Base-by-base conservation (phyloP, 2,113 vertebrate species). In the Riparia riparia region DNA sequence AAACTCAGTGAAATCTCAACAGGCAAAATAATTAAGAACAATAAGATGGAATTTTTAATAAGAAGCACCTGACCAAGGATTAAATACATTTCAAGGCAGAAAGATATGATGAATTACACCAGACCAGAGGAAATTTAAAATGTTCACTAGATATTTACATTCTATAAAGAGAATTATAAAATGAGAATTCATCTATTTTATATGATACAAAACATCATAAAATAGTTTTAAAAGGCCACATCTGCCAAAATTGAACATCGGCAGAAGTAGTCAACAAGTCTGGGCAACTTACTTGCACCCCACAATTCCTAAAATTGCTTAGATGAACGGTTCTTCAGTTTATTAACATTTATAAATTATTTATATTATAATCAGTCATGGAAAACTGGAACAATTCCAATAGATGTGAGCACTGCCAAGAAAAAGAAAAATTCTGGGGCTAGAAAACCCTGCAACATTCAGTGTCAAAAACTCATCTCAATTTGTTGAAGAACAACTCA, bases 291-390 rank as follows among this genome's bases (percentile, higher is more conserved):
- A 41, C 15, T 56, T 9, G 2, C 32, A 54, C 15, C 14, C 14
- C 60, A 66, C 31, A 82, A 85, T 76, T 37, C 37, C 34, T 76
- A 53, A 79, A 93, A 87, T 56, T 79, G 28, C 57, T 87, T 72
- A 76, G 53, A 25, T 85, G 78, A 82, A 82, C 44, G 12, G 19
- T 87, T 80, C 78, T 87, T 25, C 49, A 72, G 45, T 65, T 72
- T 66, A 80, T 93, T 90, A 85, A 60, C 0, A 4, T 64, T 88
- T 74, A 69, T 50, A 90, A 92, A 87, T 72, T 60, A 87, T 82
- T 94, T 93, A 69, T 88, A 51, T 90, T 76, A 68, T 37, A 82
- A 95, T 87, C 65, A 92, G 66, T 80, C 37, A 50, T 28, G 16
- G 50, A 82, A 90, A 45, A 88, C 12, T 76, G 61, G 50, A 82